These are phyloP conservation scores for Cyclophora punctaria DNA, from an alignment of 2,888 invertebrate species.

Conservation along the genomic window DNA sequence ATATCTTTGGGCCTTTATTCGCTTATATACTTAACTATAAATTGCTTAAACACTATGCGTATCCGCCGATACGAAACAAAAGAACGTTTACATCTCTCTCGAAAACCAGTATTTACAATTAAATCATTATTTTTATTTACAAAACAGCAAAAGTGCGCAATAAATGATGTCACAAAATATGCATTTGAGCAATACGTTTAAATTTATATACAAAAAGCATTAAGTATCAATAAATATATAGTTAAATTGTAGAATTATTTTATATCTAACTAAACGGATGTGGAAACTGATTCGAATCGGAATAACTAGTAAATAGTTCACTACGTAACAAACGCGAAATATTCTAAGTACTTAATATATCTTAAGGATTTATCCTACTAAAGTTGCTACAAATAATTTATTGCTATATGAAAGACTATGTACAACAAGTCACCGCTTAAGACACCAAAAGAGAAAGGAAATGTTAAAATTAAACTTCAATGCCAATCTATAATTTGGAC, in stretches of 20 bases:
- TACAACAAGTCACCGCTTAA: conserved; percentile 44
- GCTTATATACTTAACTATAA: conserved; percentile 48
- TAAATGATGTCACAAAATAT: conserved; percentile 73
- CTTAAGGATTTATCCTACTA: conserved; percentile 33
- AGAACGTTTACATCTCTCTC: conserved; percentile 26
- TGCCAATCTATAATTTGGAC: conserved; percentile 18
- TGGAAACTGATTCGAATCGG: conserved; percentile 4
- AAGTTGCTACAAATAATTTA: conserved; percentile 45
- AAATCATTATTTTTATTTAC: conserved; percentile 44
- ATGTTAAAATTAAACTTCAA: conserved; percentile 26
- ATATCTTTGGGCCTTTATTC: conserved; percentile 66
- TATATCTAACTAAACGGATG: conserved; percentile 13
- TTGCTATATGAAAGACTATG: conserved; percentile 53
- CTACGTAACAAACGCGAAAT: conserved; percentile 7
- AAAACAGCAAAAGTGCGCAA: conserved; percentile 72
- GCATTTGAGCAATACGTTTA: conserved; percentile 73
- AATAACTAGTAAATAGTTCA: conserved; percentile 2
- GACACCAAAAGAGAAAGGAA: conserved; percentile 53
- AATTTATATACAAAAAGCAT: conserved; percentile 66
- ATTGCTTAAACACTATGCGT: conserved; percentile 17
- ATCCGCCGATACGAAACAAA: too few species aligned
- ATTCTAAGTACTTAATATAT: conserved; percentile 19
- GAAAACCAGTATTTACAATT: conserved; percentile 33
- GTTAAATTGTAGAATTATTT: conserved; percentile 19
- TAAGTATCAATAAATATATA: conserved; percentile 32